Evolutionary conservation across 2,797 vertebrate genomes (phyloP).

Genomic region (Pachyuromys duprasi): DNA sequence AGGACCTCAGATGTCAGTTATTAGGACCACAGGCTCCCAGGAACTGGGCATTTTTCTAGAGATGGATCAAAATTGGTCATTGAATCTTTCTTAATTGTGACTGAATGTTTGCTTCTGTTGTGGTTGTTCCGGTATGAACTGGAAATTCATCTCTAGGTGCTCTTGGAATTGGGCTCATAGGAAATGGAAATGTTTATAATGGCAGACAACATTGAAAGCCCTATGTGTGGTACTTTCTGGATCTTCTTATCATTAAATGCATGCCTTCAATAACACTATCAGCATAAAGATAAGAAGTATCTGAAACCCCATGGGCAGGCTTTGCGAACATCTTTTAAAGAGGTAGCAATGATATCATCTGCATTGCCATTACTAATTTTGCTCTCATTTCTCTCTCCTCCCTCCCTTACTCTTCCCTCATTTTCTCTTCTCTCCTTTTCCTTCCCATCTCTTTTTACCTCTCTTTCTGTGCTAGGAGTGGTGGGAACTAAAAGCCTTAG

Average conservation of each 20-base stretch:
- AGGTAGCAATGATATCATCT: background rate
- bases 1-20: background rate
- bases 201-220: background rate
- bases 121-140: background rate
- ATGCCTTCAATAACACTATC: background rate
- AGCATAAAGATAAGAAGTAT: background rate
- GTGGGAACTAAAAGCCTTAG: background rate
- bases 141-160: background rate
- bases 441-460: background rate
- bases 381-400: background rate
- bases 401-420: background rate
- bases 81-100: background rate
- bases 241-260: constrained; percentile 26
- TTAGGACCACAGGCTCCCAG: background rate
- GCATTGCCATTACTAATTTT: background rate
- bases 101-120: background rate
- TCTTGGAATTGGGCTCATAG: background rate
- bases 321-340: constrained; percentile 22
- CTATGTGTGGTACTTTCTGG: background rate
- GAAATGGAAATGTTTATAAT: background rate
- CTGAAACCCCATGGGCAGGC: background rate
- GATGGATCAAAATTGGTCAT: background rate
- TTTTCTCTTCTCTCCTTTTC: background rate
- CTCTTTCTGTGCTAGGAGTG: background rate
- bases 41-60: background rate